Percentiles rank a stretch among this genome's conserved stretches.
phyloP scores from a whole-genome alignment of 1,140 invertebrate genomes.

The Pseudobourletiella spinata region DNA sequence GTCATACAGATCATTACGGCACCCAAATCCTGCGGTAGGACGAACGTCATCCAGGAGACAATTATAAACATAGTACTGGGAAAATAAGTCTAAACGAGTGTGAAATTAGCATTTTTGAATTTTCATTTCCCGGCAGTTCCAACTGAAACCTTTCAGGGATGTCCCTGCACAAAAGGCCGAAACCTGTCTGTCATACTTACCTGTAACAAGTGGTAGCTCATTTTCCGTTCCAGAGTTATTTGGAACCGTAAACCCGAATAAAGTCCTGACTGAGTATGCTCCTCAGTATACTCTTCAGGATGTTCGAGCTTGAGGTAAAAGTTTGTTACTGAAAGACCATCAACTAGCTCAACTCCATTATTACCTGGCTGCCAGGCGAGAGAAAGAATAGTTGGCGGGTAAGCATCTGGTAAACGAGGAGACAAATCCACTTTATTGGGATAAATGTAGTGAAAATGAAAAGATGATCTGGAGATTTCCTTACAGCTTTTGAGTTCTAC shows the following conservation, averaged over 20 bases:
- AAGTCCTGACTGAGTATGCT: background rate
- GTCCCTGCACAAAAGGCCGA: no score
- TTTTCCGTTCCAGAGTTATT: slow-evolving; percentile 49
- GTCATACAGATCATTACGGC: slow-evolving; percentile 52
- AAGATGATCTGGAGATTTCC: no score
- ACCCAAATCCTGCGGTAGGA: slow-evolving; percentile 53
- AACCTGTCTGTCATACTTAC: no score
- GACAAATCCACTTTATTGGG: background rate
- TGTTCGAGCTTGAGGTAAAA: background rate
- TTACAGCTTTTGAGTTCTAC: slow-evolving; percentile 10
- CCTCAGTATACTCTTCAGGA: background rate
- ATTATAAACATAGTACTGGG: slow-evolving; percentile 55
- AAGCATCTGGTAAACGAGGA: no score
- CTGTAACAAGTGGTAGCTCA: slow-evolving; percentile 48
- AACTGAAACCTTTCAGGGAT: background rate
- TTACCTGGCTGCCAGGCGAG: background rate
- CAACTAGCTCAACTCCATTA: background rate
- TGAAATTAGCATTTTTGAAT: background rate
- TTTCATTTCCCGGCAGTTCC: background rate
- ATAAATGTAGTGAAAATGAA: background rate
- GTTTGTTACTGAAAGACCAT: background rate
- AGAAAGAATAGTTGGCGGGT: background rate
- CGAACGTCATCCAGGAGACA: slow-evolving; percentile 56
- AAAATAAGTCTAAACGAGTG: slow-evolving; percentile 49
- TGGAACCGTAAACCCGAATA: slow-evolving; percentile 25